Evolutionary conservation across 2,888 invertebrate species (phyloP), one percentile per base, ranked within the genome.

Genomic region (Trichacis sp.): DNA sequence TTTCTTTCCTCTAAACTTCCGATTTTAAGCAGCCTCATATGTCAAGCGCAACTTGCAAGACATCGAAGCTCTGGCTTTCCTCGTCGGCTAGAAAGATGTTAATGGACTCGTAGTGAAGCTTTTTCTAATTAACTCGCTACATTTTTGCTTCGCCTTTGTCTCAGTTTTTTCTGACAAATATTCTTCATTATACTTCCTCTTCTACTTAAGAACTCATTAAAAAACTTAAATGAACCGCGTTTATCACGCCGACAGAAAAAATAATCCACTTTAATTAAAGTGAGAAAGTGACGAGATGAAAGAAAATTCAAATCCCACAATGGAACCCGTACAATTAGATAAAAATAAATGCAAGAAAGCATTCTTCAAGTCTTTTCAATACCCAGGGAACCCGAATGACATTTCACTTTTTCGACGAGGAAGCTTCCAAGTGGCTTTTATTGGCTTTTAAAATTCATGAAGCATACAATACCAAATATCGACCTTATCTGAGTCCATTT

Each of bases 101-200:
- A 45, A 45, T 45, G 45, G 19, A 45, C 45, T 45, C 19, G 18
- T 19, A n/a, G 45, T 11, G 19, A 19, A 45, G 45, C 45, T 45
- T 45, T 19, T 45, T n/a, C 45, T 45, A 45, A 45, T 45, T 45
- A 45, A 45, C 45, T 45, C 19, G 45, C 45, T 45, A 18, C 45
- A 45, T 45, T 45, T 45, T 45, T 45, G 17, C 45, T 17, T 45
- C 2, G 6, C 45, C 19, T 45, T 45, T 45, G 18, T n/a, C 11
- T 45, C 45, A 19, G 5, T 45, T n/a, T 45, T n/a, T 15, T n/a
- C n/a, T 45, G 45, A 45, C 45, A 45, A 45, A 19, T 45, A 45
- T 45, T 45, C 45, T 45, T 19, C 45, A 45, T 45, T 45, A 45
- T 45, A 18, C 9, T 19, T 45, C 45, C 19, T 45, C 45, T 9